Percentiles rank a stretch among this genome's conserved stretches.
Evolutionary conservation across 2,113 vertebrate species (phyloP).

Genomic region (Dasyornis broadbenti): DNA sequence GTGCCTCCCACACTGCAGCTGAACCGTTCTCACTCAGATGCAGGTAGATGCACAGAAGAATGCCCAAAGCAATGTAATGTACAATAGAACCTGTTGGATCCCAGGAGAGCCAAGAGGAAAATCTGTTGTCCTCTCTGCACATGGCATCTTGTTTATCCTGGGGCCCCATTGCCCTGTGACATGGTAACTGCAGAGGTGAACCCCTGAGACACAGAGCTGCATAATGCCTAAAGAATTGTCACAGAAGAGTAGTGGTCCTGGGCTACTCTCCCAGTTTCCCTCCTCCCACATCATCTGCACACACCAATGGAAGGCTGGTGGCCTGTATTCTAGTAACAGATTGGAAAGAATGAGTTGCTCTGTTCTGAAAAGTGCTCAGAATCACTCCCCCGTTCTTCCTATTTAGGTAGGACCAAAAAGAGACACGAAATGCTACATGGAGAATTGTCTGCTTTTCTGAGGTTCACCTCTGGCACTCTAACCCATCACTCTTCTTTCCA

Average conservation of each 20-base stretch:
- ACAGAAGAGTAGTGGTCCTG: not conserved
- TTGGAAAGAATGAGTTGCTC: not conserved
- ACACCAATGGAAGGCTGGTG: not conserved
- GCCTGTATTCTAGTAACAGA: not conserved
- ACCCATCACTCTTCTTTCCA: not conserved
- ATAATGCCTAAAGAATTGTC: not conserved
- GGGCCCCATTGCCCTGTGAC: not conserved
- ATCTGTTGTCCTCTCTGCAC: not conserved
- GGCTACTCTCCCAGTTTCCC: not conserved
- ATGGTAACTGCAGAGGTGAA: not conserved
- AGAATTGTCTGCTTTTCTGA: not conserved
- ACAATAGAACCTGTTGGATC: accelerated
- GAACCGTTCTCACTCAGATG: not conserved
- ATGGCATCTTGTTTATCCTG: not conserved
- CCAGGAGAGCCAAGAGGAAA: not conserved
- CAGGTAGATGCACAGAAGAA: not conserved
- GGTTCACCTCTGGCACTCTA: not conserved
- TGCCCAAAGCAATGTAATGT: not conserved
- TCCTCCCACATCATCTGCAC: not conserved
- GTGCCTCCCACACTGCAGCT: not conserved
- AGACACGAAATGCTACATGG: not conserved
- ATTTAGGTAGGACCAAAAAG: not conserved
- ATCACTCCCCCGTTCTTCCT: not conserved
- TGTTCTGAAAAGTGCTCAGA: not conserved
- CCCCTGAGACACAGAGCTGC: not conserved